Conservation (phyloP, 2,888 invertebrate species). For the Apomyelois bistriatella region DNA sequence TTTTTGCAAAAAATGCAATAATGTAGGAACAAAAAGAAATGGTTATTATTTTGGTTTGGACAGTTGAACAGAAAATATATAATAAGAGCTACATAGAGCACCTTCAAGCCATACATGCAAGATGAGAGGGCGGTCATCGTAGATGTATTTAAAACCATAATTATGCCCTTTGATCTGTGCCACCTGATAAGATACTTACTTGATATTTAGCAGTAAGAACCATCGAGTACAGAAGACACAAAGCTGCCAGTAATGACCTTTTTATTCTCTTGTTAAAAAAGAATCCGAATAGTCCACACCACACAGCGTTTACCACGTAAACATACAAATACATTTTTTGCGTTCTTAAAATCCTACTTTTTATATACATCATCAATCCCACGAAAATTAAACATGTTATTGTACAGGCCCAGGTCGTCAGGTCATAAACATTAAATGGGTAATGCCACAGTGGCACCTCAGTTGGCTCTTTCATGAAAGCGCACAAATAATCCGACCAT, state of each 20-base stretch:
- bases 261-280: conserved; percentile 26
- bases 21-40: too few species aligned
- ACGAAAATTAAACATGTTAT: background rate
- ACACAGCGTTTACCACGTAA: conserved; percentile 3
- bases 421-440: conserved; percentile 28
- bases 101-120: too few species aligned
- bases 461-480: conserved; percentile 31
- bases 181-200: conserved; percentile 32
- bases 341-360: background rate
- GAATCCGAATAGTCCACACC: conserved; percentile 32
- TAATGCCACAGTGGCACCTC: conserved; percentile 43
- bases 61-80: too few species aligned
- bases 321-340: background rate
- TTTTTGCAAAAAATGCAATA: too few species aligned
- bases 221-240: conserved; percentile 38
- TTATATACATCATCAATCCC: conserved; percentile 3
- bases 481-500: conserved; percentile 38
- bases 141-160: too few species aligned
- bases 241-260: conserved; percentile 30
- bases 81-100: too few species aligned
- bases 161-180: too few species aligned
- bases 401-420: conserved; percentile 22
- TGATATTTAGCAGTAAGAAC: conserved; percentile 41
- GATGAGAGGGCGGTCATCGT: too few species aligned
- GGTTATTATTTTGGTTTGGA: too few species aligned